Percentiles rank a stretch among this genome's conserved stretches.
phyloP scores from a whole-genome alignment of 2,113 vertebrate genomes.

The Microcebus jonahi region DNA sequence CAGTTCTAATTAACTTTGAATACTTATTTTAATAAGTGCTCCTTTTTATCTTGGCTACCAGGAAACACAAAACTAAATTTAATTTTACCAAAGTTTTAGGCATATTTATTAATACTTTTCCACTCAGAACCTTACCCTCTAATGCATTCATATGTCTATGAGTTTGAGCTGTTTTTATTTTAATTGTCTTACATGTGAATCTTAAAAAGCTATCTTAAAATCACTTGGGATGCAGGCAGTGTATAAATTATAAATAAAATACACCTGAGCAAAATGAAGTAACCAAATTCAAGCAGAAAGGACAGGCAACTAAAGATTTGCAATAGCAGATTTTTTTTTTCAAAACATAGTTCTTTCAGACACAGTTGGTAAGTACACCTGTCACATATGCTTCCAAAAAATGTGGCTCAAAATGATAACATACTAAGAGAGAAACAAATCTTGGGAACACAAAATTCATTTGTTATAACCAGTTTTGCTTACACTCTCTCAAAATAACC shows the following conservation, averaged over 20 bases:
- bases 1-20: background rate
- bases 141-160: background rate
- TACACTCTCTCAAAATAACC: slow-evolving; percentile 74
- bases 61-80: slow-evolving; percentile 18
- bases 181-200: slow-evolving; percentile 43
- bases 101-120: background rate
- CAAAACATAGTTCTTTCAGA: slow-evolving; percentile 62
- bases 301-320: slow-evolving; percentile 23
- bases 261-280: slow-evolving; percentile 54
- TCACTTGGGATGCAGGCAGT: slow-evolving; percentile 35
- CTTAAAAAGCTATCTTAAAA: slow-evolving; percentile 45
- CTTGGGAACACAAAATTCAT: slow-evolving; percentile 69
- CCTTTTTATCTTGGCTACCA: background rate
- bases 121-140: background rate
- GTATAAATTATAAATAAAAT: slow-evolving; percentile 55
- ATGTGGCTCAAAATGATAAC: slow-evolving; percentile 70
- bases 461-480: slow-evolving; percentile 78
- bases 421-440: slow-evolving; percentile 73
- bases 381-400: slow-evolving; percentile 73
- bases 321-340: background rate
- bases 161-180: slow-evolving; percentile 47
- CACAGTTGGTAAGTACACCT: slow-evolving; percentile 77
- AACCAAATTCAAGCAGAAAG: slow-evolving; percentile 54
- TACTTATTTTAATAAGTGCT: background rate
- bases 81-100: background rate